phyloP scores from a whole-genome alignment of 2,888 invertebrate species.

The Frankliniella intonsa region DNA sequence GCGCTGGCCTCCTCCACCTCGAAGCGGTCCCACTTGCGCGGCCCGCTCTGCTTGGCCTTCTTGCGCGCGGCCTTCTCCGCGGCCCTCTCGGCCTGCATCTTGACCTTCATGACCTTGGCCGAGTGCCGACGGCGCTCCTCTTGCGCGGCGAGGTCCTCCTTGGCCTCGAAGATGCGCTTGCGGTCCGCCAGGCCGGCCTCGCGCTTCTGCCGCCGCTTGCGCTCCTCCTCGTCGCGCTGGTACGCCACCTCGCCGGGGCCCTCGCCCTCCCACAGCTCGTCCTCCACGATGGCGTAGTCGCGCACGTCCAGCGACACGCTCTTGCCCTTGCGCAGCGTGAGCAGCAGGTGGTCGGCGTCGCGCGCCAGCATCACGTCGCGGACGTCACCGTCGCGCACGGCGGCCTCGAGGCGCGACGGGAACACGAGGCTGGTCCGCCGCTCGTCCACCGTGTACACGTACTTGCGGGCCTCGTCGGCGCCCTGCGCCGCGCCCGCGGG shows the following conservation, averaged over 20 bases:
- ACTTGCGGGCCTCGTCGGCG: conserved; percentile 54
- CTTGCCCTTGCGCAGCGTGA: conserved; percentile 67
- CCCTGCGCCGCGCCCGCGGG: not conserved
- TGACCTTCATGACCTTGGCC: conserved; percentile 45
- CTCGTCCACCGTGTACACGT: conserved; percentile 71
- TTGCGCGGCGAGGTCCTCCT: conserved; percentile 61
- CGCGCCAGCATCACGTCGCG: conserved; percentile 71
- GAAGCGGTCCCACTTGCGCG: conserved; percentile 49
- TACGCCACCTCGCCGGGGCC: conserved; percentile 60
- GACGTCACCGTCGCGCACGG: conserved; percentile 71
- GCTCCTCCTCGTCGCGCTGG: conserved; percentile 57
- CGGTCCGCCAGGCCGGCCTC: conserved; percentile 59
- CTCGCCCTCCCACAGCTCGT: conserved; percentile 63
- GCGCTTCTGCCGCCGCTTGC: conserved; percentile 46
- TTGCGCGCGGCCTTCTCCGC: not conserved
- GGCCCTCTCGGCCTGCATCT: conserved; percentile 14
- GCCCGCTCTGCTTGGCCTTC: conserved; percentile 20
- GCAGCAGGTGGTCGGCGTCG: conserved; percentile 67
- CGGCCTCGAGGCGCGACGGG: conserved; percentile 67
- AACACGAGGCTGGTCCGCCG: conserved; percentile 69
- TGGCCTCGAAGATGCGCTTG: conserved; percentile 58
- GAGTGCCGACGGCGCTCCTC: conserved; percentile 23
- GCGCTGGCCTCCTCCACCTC: conserved; percentile 53
- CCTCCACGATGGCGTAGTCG: conserved; percentile 52
- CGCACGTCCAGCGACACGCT: conserved; percentile 69